Percentiles rank a stretch among this genome's conserved stretches.
Conservation (phyloP, 2,797 vertebrate genomes). For the Molossus molossus region DNA sequence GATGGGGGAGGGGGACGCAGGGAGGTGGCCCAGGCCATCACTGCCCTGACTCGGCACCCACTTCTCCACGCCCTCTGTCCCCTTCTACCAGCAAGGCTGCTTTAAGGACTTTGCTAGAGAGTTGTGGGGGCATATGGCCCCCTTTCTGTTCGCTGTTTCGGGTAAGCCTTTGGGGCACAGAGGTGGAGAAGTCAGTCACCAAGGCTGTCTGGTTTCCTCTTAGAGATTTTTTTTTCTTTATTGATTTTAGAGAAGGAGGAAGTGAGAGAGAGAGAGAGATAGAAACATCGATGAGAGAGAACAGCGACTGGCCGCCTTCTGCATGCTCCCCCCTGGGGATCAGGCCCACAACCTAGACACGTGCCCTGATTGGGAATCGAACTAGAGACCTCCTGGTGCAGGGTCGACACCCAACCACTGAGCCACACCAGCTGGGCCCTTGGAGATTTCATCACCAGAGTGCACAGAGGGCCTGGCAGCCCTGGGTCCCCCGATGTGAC, state of each 20-base stretch:
- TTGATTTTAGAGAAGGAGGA: too few species aligned
- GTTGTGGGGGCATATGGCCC: background rate
- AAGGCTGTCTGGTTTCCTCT: fast-evolving
- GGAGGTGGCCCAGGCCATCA: fast-evolving
- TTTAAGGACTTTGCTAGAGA: background rate
- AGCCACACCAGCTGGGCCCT: background rate
- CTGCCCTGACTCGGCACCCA: fast-evolving
- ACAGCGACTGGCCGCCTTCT: too few species aligned
- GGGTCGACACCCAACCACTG: too few species aligned
- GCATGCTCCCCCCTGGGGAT: too few species aligned
- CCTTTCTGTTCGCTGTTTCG: background rate
- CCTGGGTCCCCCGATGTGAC: fast-evolving
- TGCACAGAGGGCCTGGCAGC: background rate
- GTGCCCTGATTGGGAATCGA: too few species aligned
- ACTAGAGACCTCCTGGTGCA: too few species aligned
- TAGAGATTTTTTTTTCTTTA: background rate
- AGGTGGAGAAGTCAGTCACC: fast-evolving
- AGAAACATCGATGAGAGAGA: too few species aligned
- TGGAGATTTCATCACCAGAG: background rate
- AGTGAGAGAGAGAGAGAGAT: too few species aligned
- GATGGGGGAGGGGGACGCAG: background rate
- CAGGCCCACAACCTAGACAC: too few species aligned
- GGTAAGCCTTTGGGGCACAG: fast-evolving
- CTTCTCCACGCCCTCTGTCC: fast-evolving
- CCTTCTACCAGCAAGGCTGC: background rate